phyloP scores from a whole-genome alignment of 2,888 invertebrate genomes.

The Pterostichus niger region DNA sequence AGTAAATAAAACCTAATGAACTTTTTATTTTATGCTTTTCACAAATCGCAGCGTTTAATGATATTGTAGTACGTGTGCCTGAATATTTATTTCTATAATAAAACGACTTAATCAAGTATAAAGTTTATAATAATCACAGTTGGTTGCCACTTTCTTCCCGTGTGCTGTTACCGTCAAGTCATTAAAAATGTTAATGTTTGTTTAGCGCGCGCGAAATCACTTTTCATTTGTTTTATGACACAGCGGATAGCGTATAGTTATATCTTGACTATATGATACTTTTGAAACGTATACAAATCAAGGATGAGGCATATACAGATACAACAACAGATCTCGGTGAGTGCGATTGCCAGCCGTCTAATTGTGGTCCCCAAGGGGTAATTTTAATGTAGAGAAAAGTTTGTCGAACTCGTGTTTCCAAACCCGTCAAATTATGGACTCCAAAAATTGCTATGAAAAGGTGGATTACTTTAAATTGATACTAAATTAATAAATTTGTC shows the following conservation, averaged over 20 bases:
- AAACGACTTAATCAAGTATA: constrained; percentile 19
- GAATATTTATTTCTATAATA: constrained; percentile 44
- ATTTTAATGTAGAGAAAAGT: no score
- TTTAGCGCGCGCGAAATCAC: constrained; percentile 31
- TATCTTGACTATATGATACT: not conserved
- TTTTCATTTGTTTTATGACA: constrained; percentile 32
- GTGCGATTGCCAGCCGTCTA: no score
- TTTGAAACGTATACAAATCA: not conserved
- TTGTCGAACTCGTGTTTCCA: no score
- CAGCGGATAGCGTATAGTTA: no score
- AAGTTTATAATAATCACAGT: constrained; percentile 11
- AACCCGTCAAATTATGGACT: no score
- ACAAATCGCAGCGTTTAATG: constrained; percentile 27
- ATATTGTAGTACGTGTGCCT: not conserved
- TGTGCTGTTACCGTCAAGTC: not conserved
- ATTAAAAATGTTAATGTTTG: constrained; percentile 42
- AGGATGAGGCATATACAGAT: not conserved
- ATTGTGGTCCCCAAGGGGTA: no score
- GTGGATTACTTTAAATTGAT: no score
- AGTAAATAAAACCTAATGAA: constrained; percentile 1
- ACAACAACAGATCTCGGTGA: no score
- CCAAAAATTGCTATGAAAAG: no score
- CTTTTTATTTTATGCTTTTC: constrained; percentile 12
- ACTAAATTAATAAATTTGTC: no score
- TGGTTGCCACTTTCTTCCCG: constrained; percentile 33